Evolutionary conservation across 2,888 invertebrate genomes (phyloP).

Genomic region (Nephrocerus scutellatus): DNA sequence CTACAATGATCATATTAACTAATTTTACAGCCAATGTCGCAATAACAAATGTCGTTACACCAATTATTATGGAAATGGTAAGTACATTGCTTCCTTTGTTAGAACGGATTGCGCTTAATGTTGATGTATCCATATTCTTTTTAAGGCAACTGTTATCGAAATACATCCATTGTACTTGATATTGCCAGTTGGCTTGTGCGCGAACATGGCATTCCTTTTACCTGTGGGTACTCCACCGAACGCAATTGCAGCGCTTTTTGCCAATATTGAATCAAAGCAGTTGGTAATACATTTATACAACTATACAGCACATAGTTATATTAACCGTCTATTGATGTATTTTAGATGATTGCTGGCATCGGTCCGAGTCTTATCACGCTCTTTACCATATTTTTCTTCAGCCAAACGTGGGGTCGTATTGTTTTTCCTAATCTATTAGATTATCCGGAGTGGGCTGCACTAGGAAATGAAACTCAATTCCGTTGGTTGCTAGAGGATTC

Average conservation of each 20-base stretch:
- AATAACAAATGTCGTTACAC: constrained; percentile 79
- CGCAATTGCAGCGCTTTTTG: constrained; percentile 82
- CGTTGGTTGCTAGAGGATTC: too few relatives aligned
- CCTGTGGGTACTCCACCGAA: constrained; percentile 94
- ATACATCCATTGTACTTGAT: constrained; percentile 85
- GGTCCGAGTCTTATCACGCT: constrained; percentile 73
- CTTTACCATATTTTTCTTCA: constrained; percentile 60
- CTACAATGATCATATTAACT: constrained; percentile 71
- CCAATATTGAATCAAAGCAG: constrained; percentile 69
- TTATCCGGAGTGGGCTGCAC: constrained; percentile 64
- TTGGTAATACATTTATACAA: constrained; percentile 53
- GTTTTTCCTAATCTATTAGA: constrained; percentile 57
- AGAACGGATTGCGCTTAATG: background rate
- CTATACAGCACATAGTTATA: background rate
- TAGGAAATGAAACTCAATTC: too few relatives aligned
- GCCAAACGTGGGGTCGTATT: constrained; percentile 66
- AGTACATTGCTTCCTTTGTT: constrained; percentile 17
- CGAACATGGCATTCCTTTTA: constrained; percentile 88
- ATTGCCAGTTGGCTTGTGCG: constrained; percentile 80
- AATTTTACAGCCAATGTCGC: constrained; percentile 90
- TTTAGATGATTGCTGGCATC: constrained; percentile 65
- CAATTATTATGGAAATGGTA: constrained; percentile 74
- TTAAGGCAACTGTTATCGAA: constrained; percentile 59
- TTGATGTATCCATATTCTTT: constrained; percentile 1
- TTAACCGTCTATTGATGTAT: background rate